Evolutionary conservation across 2,888 invertebrate genomes (phyloP).

Genomic region (Xanthorhoe spadicearia): DNA sequence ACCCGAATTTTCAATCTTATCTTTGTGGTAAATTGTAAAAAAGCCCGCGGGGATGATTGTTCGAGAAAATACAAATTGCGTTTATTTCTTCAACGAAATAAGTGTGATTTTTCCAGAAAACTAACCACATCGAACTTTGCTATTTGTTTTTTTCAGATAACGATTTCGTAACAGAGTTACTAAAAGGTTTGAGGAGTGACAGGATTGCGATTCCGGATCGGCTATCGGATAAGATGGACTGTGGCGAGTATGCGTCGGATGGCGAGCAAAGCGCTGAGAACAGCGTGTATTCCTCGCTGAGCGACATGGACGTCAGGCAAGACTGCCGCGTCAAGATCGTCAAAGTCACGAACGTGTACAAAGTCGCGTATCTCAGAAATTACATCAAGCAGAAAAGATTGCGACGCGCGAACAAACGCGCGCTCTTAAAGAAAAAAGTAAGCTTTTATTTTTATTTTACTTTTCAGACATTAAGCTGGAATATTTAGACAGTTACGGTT

Average conservation of each 20-base stretch:
- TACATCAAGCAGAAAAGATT: constrained; percentile 74
- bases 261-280: constrained; percentile 44
- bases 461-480: constrained; percentile 10
- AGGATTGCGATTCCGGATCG: constrained; percentile 49
- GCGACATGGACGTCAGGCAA: constrained; percentile 59
- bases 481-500: constrained; percentile 14
- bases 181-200: constrained; percentile 65
- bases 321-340: constrained; percentile 74
- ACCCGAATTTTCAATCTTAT: not conserved
- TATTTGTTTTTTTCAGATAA: constrained; percentile 54
- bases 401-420: constrained; percentile 66
- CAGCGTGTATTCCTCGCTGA: constrained; percentile 64
- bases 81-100: not conserved
- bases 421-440: constrained; percentile 73
- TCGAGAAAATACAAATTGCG: not conserved
- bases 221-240: constrained; percentile 52
- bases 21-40: not conserved
- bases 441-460: constrained; percentile 14
- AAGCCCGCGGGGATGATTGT: not conserved
- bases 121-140: not conserved
- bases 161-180: constrained; percentile 62
- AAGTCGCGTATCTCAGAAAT: constrained; percentile 73
- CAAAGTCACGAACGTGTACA: constrained; percentile 77
- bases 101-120: too few species aligned
- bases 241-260: constrained; percentile 49